Base-by-base conservation (phyloP, 1,140 invertebrate genomes). In the Drosophila nebulosa region DNA sequence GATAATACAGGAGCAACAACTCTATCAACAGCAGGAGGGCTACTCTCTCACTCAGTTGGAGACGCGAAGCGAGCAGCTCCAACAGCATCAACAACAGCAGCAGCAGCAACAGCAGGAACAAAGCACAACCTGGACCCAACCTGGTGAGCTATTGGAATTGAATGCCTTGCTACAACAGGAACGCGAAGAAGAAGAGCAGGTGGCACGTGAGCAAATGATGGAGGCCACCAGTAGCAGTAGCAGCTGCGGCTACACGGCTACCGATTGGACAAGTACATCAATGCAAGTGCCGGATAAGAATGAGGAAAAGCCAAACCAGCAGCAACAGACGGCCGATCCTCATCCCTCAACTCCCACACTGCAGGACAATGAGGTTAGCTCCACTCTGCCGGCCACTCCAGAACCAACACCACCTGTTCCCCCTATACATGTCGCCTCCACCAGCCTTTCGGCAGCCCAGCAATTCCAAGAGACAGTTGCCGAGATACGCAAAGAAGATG, bases 11-110 rank as follows among this genome's bases (percentile, higher is more conserved):
- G 90, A 91, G 52, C 90, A 91, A 65, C 90, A 90, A 27, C 74
- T 64, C 4, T 91, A 91, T 30, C 90, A 91, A 64, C 80, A 91
- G 32, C 88, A 90, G 51, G 90, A 91, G 24, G 89, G 89, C 4
- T 91, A 91, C 21, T 90, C 86, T 0, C 60, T 91, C 0, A 91
- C 90, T 0, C 90, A 90, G 64, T 63, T 91, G 26, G 89, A 91
- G 51, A 91, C 90, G 22, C 58, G 90, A 10, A 74, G 78, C 0
- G 90, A 91, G 21, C 90, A 90, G 26, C 79, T 90, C 53, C 70
- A 73, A 16, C 56, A 63, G 5, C 69, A 67, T n/a, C 21, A 16
- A 9, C 30, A 56, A 1, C 58, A 61, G 9, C 66, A 58, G 18
- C 59, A 69, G 16, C 64, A 63, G 30, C 51, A 78, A 24, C 35